Evolutionary conservation across 2,888 invertebrate species (phyloP).

Genomic region (Chymomyza amoena): DNA sequence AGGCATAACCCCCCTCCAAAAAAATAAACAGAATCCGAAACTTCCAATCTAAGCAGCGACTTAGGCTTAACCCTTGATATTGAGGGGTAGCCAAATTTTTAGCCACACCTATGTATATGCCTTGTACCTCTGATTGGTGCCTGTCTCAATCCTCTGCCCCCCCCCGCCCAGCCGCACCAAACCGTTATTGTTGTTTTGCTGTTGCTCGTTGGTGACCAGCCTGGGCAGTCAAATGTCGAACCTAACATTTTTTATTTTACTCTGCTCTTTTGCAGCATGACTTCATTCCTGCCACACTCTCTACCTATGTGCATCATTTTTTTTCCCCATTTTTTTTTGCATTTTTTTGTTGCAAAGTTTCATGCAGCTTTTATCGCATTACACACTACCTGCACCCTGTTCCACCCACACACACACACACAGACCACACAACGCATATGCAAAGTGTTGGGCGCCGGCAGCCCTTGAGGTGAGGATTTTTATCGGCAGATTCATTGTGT

Average conservation of each 20-base stretch:
- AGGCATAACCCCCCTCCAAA: background rate
- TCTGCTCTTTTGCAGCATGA: background rate
- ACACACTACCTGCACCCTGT: slow-evolving; percentile 23
- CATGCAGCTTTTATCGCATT: slow-evolving; percentile 52
- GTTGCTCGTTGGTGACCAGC: slow-evolving; percentile 33
- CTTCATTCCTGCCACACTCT: background rate
- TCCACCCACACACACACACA: background rate
- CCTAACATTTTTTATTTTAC: slow-evolving; percentile 47
- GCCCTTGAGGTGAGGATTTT: slow-evolving; percentile 53
- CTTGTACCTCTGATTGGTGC: slow-evolving; percentile 54
- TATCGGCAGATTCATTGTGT: slow-evolving; percentile 44
- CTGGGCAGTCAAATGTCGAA: slow-evolving; percentile 63
- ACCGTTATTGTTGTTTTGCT: slow-evolving; percentile 3
- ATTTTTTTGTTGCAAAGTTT: slow-evolving; percentile 27
- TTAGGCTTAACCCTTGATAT: background rate
- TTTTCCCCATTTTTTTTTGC: background rate
- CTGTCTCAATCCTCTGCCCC: slow-evolving; percentile 32
- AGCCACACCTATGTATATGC: slow-evolving; percentile 52
- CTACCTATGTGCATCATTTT: background rate
- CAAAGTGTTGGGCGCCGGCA: slow-evolving; percentile 3
- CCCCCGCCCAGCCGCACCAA: background rate
- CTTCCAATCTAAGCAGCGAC: background rate
- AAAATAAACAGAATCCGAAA: background rate
- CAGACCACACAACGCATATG: slow-evolving; percentile 1
- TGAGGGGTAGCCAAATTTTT: slow-evolving; percentile 34